phyloP scores from a whole-genome alignment of 2,113 vertebrate species.

The Lepidothrix coronata region DNA sequence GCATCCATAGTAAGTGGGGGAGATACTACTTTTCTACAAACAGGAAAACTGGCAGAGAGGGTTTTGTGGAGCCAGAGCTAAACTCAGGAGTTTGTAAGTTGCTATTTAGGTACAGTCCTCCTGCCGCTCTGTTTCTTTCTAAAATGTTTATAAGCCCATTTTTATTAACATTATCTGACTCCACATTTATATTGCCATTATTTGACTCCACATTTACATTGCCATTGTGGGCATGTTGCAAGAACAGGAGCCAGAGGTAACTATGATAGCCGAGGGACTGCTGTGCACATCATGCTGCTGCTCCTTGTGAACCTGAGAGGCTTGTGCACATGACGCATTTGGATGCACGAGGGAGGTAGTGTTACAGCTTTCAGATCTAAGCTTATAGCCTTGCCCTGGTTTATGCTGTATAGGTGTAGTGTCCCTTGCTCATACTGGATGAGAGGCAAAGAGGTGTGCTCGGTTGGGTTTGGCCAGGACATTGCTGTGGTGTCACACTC shows the following conservation, averaged over 20 bases:
- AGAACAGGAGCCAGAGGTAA: not conserved
- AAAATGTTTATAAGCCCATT: not conserved
- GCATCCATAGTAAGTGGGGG: not conserved
- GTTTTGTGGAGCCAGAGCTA: not conserved
- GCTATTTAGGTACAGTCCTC: not conserved
- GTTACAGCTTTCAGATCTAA: not conserved
- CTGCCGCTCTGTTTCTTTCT: not conserved
- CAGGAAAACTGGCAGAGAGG: not conserved
- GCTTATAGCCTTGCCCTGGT: not conserved
- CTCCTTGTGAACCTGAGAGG: not conserved
- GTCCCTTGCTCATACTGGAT: not conserved
- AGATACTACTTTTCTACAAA: fast-evolving
- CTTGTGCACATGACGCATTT: not conserved
- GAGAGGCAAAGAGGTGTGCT: not conserved
- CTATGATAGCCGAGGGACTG: too few species aligned
- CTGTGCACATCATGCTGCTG: not conserved
- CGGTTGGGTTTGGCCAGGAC: not conserved
- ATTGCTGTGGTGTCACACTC: not conserved
- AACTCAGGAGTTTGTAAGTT: not conserved
- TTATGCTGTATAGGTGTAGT: not conserved
- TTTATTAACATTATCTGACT: not conserved
- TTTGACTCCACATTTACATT: not conserved
- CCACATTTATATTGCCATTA: not conserved
- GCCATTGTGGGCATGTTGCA: fast-evolving
- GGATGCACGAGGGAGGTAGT: not conserved